Evolutionary conservation across 2,888 invertebrate genomes (phyloP), one percentile per base, ranked within the genome.

Genomic region (Melitaea athalia): DNA sequence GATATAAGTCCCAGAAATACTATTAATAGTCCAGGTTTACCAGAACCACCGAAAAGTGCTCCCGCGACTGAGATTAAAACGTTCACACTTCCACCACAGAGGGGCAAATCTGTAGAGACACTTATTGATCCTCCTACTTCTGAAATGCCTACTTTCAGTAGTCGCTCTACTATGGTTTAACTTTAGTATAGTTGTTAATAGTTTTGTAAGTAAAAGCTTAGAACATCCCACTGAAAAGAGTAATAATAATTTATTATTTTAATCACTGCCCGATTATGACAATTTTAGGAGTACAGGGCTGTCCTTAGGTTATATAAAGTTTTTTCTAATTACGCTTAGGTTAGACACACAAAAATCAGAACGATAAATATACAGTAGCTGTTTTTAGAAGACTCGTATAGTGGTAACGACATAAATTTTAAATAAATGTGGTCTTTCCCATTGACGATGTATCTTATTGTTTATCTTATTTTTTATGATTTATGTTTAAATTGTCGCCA

Each of bases 161-260:
- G 90, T 77, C 84, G 87, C 71, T 92, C 93, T 50, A 93, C 93
- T 31, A 93, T 93, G 93, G 93, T 93, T 65, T 93, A 83, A 72
- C 6, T n/a, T 38, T 38, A n/a, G 14, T 55, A 8, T 33, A n/a
- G 61, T 62, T 66, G 64, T 68, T 71, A 68, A 63, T 52, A 55
- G 14, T 33, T 55, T 33, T 24, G 24, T 3, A 24, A 55, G 53
- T 33, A 67, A 62, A 49, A 57, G 45, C 15, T 31, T 60, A 66
- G 53, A 60, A 62, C 53, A 75, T 77, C 77, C 76, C 77, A 78
- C 77, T 78, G 76, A 76, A 63, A 24, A 55, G 31, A 66, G 52
- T 42, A 67, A 66, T 52, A 38, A 49, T 64, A 68, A 65, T 57
- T 63, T 55, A 68, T 53, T 66, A 64, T 50, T 17, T 38, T 62